Base-by-base conservation (phyloP, 2,888 invertebrate species). In the Gibbula magus region DNA sequence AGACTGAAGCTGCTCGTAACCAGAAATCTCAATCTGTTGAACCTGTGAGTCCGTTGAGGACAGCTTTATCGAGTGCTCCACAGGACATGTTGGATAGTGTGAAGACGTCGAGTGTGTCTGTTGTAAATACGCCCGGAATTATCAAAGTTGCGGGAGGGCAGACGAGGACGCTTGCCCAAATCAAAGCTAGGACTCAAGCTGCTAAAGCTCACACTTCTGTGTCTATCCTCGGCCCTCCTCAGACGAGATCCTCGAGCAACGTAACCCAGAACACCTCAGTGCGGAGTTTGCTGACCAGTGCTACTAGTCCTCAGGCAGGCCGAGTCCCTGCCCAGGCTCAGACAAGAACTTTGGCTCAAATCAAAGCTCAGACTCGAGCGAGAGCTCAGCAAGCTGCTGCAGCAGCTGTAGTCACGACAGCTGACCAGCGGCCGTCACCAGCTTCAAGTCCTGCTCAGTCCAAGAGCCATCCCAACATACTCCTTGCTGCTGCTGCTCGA, bases 301-400 rank as follows among this genome's bases (percentile, higher is more conserved):
- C 53, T 51, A 53, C 56, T 32, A 25, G 45, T 51, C 51, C 74
- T 18, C 61, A 25, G 16, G 61, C 29, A 3, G 51, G 25, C 45
- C 20, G 51, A 51, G 51, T 74, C 32, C 75, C 75, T n/a, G 54
- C 54, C 8, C 84, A 76, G 75, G 75, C 75, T 29, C 54, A 56
- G 83, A 92, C 92, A 13, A 82, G 91, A 77, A 92, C 92, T n/a
- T 85, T 92, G 20, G 92, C 91, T 56, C 91, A 92, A 80, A 92
- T 92, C 61, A 91, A 91, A 83, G 91, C 91, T 45, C 90, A 91
- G 84, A 91, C 90, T 18, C 88, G 88, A 77, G 89, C 88, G 8
- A 74, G 83, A 16, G 79, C 81, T 70, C 86, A 85, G 77, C 67
- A 66, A 29, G 75, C 67, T 22, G 70, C 79, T 39, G 77, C 73